phyloP scores from a whole-genome alignment of 2,888 invertebrate genomes.

The Harpalus rubripes region DNA sequence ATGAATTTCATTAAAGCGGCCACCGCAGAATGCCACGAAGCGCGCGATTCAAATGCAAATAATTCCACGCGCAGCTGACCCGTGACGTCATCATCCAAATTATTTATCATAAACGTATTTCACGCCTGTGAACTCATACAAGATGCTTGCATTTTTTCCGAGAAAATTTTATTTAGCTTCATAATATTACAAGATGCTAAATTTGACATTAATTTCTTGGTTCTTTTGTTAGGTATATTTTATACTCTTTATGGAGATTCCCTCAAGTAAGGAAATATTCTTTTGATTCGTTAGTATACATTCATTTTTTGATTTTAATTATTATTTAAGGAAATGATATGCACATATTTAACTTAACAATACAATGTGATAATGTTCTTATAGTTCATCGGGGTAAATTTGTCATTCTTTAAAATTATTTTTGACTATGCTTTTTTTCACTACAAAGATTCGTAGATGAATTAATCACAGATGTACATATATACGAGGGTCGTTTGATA shows the following conservation, averaged over 20 bases:
- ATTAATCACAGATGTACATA: too few relatives aligned
- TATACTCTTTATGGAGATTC: background rate
- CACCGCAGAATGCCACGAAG: conserved; percentile 21
- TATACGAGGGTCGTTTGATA: too few relatives aligned
- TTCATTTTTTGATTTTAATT: too few relatives aligned
- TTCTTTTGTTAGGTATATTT: background rate
- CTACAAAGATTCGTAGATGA: too few relatives aligned
- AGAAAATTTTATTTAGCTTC: background rate
- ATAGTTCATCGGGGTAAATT: too few relatives aligned
- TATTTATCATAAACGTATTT: conserved; percentile 23
- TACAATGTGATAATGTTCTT: too few relatives aligned
- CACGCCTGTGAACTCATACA: background rate
- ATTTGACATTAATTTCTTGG: background rate
- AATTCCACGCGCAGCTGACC: conserved; percentile 8
- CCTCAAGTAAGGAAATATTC: too few relatives aligned
- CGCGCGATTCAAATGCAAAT: conserved; percentile 53
- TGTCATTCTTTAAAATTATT: too few relatives aligned
- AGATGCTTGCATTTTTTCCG: background rate
- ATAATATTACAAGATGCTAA: background rate
- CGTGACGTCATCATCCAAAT: conserved; percentile 18
- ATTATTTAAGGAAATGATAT: too few relatives aligned
- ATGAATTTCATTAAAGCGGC: conserved; percentile 58
- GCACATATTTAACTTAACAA: too few relatives aligned
- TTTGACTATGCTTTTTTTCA: too few relatives aligned
- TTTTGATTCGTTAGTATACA: too few relatives aligned